Evolutionary conservation across 30 jellyfish, hydroid and myxozoan species (phyloP).

Genomic region (Catostylus mosaicus): DNA sequence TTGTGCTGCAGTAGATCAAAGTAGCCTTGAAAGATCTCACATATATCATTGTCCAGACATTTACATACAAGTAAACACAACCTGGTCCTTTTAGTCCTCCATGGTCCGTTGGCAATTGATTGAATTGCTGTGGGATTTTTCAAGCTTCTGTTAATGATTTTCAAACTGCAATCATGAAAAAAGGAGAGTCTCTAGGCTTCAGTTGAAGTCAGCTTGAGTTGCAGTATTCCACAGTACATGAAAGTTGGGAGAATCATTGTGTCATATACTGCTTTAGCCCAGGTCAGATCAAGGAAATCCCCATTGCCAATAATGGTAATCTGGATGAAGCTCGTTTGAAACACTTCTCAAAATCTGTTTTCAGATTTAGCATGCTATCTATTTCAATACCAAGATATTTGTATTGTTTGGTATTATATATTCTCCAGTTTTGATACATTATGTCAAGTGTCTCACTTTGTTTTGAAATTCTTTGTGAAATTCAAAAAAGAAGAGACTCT

Average conservation of each 20-base stretch:
- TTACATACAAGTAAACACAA: conserved; percentile 14
- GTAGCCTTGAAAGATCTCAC: conserved; percentile 21
- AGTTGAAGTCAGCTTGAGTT: conserved; percentile 20
- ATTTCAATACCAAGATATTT: conserved; percentile 32
- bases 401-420: conserved; percentile 1
- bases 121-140: neutral
- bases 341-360: conserved; percentile 17
- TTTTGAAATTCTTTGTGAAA: conserved; percentile 17
- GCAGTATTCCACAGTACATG: conserved; percentile 22
- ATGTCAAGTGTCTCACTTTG: conserved; percentile 7
- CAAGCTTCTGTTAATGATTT: neutral
- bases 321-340: conserved; percentile 26
- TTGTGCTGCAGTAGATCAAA: neutral
- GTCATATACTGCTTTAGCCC: neutral
- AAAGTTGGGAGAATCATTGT: conserved; percentile 33
- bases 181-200: conserved; percentile 10
- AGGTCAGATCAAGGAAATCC: neutral
- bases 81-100: neutral
- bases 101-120: neutral
- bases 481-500: conserved; percentile 19
- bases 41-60: neutral
- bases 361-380: conserved; percentile 16
- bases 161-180: neutral
- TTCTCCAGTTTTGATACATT: neutral
- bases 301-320: neutral